Evolutionary conservation across 1,140 invertebrate genomes (phyloP), one percentile per base, ranked within the genome.

Genomic region (Camponotus vicinus): DNA sequence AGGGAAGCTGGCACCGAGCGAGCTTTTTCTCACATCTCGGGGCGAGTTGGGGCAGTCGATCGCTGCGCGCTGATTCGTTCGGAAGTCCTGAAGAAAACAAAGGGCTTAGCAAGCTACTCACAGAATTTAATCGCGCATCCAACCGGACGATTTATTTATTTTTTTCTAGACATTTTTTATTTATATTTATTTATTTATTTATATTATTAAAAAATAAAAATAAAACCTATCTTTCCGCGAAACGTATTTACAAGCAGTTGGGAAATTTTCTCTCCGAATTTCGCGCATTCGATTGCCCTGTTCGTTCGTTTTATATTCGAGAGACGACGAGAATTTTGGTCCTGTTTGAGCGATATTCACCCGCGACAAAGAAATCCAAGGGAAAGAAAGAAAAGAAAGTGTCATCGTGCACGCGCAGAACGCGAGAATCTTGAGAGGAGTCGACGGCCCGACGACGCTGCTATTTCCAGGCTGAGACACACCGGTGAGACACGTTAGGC

Each of bases 401-500:
- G 77, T 69, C 63, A 73, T 85, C 76, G 45, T 32, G 8, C 55
- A 71, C 45, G 80, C 45, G 77, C 71, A 71, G 64, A 86, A 86
- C 89, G 85, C 66, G 59, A 76, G 88, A 90, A 88, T 85, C 84
- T 88, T 66, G 66, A 86, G 52, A 86, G 76, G 57, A 90, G 86
- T 86, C 87, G 82, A 88, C 88, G 61, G 79, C 82, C 85, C 87
- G 87, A 89, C 84, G 80, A 67, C 66, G 80, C 67, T 70, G 89
- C 91, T 92, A 92, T 92, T 92, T 92, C 88, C 88, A 92, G 92
- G 88, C 76, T 90, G 75, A 76, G 85, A 66, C 66, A 71, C 49
- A 75, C 75, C 80, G 88, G 92, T 92, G 77, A 92, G 88, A 77
- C 64, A 89, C 79, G 45, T 18, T 37, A 73, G 37, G 37, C 59